Base-by-base conservation (phyloP, 2,797 vertebrate genomes). In the Tachyglossus aculeatus region DNA sequence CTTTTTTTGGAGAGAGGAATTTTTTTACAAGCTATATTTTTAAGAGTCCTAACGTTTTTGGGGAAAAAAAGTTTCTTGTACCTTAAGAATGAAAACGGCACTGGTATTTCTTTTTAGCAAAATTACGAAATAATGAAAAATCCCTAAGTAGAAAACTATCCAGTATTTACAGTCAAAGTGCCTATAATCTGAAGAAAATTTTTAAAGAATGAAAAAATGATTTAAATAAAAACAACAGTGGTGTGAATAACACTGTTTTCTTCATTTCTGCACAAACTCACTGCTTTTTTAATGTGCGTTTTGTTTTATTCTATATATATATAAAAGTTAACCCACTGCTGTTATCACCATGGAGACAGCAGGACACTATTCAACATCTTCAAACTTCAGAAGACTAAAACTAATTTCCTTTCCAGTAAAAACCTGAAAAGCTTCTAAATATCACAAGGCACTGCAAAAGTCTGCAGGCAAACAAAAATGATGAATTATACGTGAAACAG, bases 361-460 rank as follows among this genome's bases (percentile, higher is more conserved):
- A 83, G 73, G 65, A 80, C 16, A 62, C 52, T 76, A 68, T 27
- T 80, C 57, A 83, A 64, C 71, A 83, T 77, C 75, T 85, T 82
- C 75, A 76, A 82, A 80, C 51, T 69, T 83, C 71, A 80, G 74
- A 85, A 87, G 79, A 78, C 78, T 61, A 48, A 15, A n/a, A 57
- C 44, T 77, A 85, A 51, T 74, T 81, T 68, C 74, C 86, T 89
- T 87, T 87, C 83, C 85, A 87, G 85, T 57, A 83, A 85, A 87
- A 88, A 84, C 62, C 86, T 88, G 88, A 84, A 88, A 89, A 88
- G 84, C 82, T 72, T 78, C 65, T 82, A 82, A 84, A 71, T 81
- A 86, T 88, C 86, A 85, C 83, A 90, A 91, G 90, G 90, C 89
- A 90, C 89, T 88, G 89, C 88, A 89, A 89, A 78, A 87, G 65